These are phyloP conservation scores for Synodontis membranacea DNA, from an alignment of 2,113 vertebrate species.

Conservation along the genomic window DNA sequence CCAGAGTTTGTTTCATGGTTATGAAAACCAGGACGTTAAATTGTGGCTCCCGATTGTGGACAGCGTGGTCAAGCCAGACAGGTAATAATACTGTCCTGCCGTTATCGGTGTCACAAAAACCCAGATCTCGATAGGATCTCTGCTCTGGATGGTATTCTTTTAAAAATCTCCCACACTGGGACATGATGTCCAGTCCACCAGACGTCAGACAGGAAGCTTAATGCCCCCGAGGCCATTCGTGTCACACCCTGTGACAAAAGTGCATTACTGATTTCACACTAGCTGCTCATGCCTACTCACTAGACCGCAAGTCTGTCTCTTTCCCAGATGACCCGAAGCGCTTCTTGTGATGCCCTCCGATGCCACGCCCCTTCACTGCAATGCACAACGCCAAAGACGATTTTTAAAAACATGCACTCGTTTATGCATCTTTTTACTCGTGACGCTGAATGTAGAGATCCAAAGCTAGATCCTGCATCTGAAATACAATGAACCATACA, in stretches of 20 bases:
- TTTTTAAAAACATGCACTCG: neutral
- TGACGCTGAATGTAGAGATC: too few species aligned
- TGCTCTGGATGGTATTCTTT: neutral
- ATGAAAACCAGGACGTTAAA: neutral
- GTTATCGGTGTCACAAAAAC: neutral
- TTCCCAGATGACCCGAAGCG: neutral
- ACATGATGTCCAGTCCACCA: neutral
- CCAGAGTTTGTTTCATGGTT: neutral
- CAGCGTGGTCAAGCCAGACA: neutral
- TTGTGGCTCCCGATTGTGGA: neutral
- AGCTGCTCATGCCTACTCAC: slow-evolving; percentile 25
- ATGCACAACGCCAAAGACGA: neutral
- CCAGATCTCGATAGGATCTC: neutral
- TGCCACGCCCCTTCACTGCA: neutral
- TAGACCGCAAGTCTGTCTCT: neutral
- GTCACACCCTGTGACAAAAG: slow-evolving; percentile 76
- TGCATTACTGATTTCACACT: slow-evolving; percentile 74
- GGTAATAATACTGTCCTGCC: neutral
- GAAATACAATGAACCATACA: neutral
- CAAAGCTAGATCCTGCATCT: neutral
- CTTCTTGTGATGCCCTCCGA: neutral
- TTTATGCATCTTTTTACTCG: too few species aligned
- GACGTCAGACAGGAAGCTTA: slow-evolving; percentile 41
- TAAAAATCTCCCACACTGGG: neutral
- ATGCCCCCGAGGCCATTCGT: slow-evolving; percentile 71